Evolutionary conservation across 2,888 invertebrate species (phyloP).

Genomic region (Geophilus truncorum): DNA sequence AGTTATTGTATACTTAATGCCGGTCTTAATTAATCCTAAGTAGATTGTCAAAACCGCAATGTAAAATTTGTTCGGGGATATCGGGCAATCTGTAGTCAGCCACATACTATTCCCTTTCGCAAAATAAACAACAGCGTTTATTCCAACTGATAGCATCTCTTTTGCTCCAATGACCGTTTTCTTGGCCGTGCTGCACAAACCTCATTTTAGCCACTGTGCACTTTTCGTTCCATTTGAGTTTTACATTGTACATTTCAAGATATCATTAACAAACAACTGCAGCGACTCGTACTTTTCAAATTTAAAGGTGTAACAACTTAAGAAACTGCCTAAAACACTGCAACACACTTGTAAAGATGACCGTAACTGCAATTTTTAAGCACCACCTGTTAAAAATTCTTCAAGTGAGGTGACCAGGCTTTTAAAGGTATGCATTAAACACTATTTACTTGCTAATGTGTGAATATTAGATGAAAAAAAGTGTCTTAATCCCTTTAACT

Average conservation of each 20-base stretch:
- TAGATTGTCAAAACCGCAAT: not conserved
- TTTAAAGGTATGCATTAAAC: too few relatives aligned
- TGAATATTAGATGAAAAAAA: not conserved
- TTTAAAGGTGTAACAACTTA: too few relatives aligned
- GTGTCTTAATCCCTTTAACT: not conserved
- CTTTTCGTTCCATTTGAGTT: not conserved
- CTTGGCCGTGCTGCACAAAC: conserved; percentile 3
- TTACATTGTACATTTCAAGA: not conserved
- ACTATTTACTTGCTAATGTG: not conserved
- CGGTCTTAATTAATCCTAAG: not conserved
- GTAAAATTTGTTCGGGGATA: not conserved
- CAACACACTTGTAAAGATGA: not conserved
- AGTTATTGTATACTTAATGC: not conserved
- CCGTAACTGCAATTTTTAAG: not conserved
- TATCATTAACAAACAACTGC: not conserved
- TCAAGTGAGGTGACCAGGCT: not conserved
- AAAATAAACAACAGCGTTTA: conserved; percentile 12
- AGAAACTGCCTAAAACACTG: too few relatives aligned
- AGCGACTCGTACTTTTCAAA: too few relatives aligned
- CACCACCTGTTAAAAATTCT: not conserved
- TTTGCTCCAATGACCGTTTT: not conserved
- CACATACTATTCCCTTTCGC: conserved; percentile 11
- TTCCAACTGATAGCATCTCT: conserved; percentile 7
- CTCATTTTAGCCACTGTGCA: not conserved
- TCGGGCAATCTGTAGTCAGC: conserved; percentile 1